Evolutionary conservation across 2,888 invertebrate genomes (phyloP), one percentile per base, ranked within the genome.

Genomic region (Drosophila cognata): DNA sequence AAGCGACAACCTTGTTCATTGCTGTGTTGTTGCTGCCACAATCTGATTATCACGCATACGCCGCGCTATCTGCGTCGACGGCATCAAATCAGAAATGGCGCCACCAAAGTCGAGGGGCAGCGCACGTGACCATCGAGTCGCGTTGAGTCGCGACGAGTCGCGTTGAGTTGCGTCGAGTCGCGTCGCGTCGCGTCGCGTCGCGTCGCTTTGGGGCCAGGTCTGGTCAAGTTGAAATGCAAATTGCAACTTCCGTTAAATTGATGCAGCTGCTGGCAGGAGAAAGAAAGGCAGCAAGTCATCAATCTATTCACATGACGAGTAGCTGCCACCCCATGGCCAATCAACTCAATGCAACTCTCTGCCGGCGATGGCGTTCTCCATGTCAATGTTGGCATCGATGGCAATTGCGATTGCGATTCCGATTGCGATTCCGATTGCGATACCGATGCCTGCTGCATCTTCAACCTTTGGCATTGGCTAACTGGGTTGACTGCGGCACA

Each of bases 241-340:
- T 84, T 88, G 85, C 80, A 89, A 87, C 86, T 89, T 87, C 85
- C 86, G 86, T 87, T 85, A 89, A 85, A 89, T 85, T 85, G 85
- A 63, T 68, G 85, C 89, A 84, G 89, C 84, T 82, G 82, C 38
- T 29, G 10, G 36, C 28, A 38, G 55, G 11, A 33, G 55, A 18
- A n/a, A 53, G 33, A 31, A 33, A 35, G 35, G 36, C 36, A 36
- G 28, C 36, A 29, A 51, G 28, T 46, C 53, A 53, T 53, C 16
- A 10, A 38, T 38, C 36, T 38, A 25, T 77, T 72, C 81, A 71
- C 67, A 79, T 79, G 78, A 79, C 78, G 79, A 63, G 74, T 65
- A 79, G 78, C 53, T 35, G 35, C 74, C 43, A 52, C 55, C 38
- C 63, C 71, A 55, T 59, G 61, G 62, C 59, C 76, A 75, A 79